Evolutionary conservation across 2,113 vertebrate species (phyloP), one percentile per base, ranked within the genome.

Genomic region (Coturnix japonica): DNA sequence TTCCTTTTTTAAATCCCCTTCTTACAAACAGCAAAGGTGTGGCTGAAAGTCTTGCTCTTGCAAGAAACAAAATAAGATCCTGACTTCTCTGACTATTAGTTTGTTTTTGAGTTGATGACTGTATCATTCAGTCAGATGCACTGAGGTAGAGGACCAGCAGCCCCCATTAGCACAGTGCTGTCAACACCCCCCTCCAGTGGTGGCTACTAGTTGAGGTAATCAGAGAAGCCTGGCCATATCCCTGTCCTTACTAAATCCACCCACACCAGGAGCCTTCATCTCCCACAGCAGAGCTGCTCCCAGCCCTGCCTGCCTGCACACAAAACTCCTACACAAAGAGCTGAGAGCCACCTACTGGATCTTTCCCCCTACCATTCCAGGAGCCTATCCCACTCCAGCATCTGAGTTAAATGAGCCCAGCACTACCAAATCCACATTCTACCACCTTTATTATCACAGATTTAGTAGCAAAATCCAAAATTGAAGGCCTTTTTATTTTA

Each of bases 301-400:
- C 31, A 11, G 9, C 44, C n/a, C 2, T 0, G n/a, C 51, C 20
- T 5, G 25, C 1, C 15, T 1, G 14, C 87, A n/a, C 4, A 6
- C 60, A 61, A 63, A 17, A 13, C 28, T 8, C 19, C 1, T 53
- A 2, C 0, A 1, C 43, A 41, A 33, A n/a, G 59, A 53, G 63
- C 35, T 1, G 10, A 41, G 46, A 28, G 41, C 75, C 85, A 35
- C 33, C 73, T 46, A 70, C 73, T 0, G 1, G 31, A 30, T 3
- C 39, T 44, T 6, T 6, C 4, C 70, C 1, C 4, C 20, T 25
- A 18, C 72, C 12, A 2, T 1, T 18, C 6, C 14, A 2, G 9
- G 37, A 6, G n/a, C 9, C 25, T 21, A 26, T 23, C 9, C 14
- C 47, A 4, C 30, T n/a, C 25, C 47, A n/a, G 47, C 22, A 43